Evolutionary conservation across 1,140 invertebrate species (phyloP), one percentile per base, ranked within the genome.

Genomic region (Cataglyphis hispanica): DNA sequence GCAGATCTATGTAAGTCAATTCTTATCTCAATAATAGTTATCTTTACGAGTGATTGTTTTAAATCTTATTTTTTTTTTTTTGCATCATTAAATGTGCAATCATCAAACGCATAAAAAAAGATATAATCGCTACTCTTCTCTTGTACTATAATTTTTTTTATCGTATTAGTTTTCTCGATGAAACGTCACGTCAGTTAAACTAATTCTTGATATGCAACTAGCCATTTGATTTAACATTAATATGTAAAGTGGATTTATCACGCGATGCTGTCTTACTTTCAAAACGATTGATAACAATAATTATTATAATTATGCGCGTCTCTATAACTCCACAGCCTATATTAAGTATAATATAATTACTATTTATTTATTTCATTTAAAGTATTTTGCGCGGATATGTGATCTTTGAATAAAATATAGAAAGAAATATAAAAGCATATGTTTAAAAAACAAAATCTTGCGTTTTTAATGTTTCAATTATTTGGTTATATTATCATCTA

Each of bases 1-100:
- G 64, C 67, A 72, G 72, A 78, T 70, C 76, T 22, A 76, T 46
- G 56, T 50, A 74, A 88, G 64, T 64, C 86, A 88, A 88, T 86
- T 22, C 67, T 84, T 46, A 75, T 56, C 61, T 72, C 76, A 31
- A 81, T 81, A 86, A 70, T 69, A 31, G 63, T 86, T 86, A 88
- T 88, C 76, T 70, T 72, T 19, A 19, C 16, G 4, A 4, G 0
- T 43, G 27, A 83, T 83, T 53, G 19, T 19, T 50, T 50, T 50
- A 6, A 46, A 34, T 81, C 22, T n/a, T 50, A 13, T 56, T 22
- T 11, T 31, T 56, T 22, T 11, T 31, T 27, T 46, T 43, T 72
- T 22, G n/a, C 27, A 37, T 37, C 37, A 72, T 81, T 81, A 60
- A 81, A 61, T 60, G 60, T 78, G 53, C 19, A n/a, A 22, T 70